Conservation (phyloP, 2,797 vertebrate genomes). For the Pseudopleuronectes americanus region DNA sequence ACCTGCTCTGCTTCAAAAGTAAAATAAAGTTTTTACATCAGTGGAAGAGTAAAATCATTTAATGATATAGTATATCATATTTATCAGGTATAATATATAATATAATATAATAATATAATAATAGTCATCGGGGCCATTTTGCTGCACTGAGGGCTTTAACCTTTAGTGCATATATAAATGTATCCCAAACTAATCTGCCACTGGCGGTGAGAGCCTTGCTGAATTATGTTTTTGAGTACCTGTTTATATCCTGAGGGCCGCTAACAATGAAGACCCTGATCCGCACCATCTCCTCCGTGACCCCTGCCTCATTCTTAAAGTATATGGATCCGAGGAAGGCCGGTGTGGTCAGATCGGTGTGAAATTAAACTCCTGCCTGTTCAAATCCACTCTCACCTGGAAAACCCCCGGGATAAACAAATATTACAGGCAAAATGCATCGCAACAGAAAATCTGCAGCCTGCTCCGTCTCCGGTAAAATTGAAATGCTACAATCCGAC, state of each 20-base stretch:
- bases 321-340: neutral
- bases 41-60: too few species aligned
- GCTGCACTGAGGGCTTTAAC: too few species aligned
- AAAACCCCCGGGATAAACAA: conserved; percentile 5
- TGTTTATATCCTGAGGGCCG: neutral
- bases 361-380: conserved; percentile 3
- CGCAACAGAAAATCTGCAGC: neutral
- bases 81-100: too few species aligned
- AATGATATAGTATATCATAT: too few species aligned
- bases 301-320: neutral
- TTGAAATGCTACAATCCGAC: conserved; percentile 6
- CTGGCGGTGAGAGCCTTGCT: too few species aligned
- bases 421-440: neutral
- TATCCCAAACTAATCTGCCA: too few species aligned
- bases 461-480: neutral
- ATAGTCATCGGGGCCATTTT: too few species aligned
- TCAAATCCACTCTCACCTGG: conserved; percentile 1
- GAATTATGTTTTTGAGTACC: neutral
- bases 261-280: too few species aligned
- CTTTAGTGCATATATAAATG: too few species aligned
- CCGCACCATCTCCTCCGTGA: neutral
- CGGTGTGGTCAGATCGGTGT: neutral
- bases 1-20: too few species aligned
- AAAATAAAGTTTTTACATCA: too few species aligned
- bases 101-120: too few species aligned